These are phyloP conservation scores for Artemia sp. DNA, from an alignment of 2,888 invertebrate genomes.

Conservation along the genomic window DNA sequence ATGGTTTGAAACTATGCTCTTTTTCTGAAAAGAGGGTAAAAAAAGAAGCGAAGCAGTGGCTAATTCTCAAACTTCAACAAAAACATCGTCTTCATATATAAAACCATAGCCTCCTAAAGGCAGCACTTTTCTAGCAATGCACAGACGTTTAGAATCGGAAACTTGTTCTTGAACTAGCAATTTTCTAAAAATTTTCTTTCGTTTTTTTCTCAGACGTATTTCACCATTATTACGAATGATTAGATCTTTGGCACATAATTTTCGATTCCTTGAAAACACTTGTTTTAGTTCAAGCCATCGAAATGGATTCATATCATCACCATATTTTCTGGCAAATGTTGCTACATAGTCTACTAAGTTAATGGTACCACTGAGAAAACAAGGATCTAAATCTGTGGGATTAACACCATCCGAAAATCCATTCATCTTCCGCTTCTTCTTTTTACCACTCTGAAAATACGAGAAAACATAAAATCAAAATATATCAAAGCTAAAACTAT, in stretches of 20 bases:
- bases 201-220: background rate
- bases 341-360: background rate
- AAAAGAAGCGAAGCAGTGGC: too few species aligned
- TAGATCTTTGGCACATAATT: background rate
- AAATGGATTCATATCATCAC: constrained; percentile 7
- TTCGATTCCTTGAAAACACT: background rate
- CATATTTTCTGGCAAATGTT: background rate
- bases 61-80: too few species aligned
- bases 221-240: background rate
- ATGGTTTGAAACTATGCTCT: too few species aligned
- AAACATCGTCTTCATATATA: background rate
- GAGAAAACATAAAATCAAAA: too few species aligned
- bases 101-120: background rate
- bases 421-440: too few species aligned
- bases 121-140: background rate
- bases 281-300: background rate
- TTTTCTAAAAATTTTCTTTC: background rate
- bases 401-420: too few species aligned
- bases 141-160: background rate
- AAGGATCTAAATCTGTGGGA: too few species aligned
- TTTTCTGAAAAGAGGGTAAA: too few species aligned
- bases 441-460: too few species aligned
- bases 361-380: background rate
- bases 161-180: background rate
- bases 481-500: too few species aligned